Evolutionary conservation across 2,797 vertebrate genomes (phyloP), one percentile per base, ranked within the genome.

Genomic region (Champsocephalus gunnari): DNA sequence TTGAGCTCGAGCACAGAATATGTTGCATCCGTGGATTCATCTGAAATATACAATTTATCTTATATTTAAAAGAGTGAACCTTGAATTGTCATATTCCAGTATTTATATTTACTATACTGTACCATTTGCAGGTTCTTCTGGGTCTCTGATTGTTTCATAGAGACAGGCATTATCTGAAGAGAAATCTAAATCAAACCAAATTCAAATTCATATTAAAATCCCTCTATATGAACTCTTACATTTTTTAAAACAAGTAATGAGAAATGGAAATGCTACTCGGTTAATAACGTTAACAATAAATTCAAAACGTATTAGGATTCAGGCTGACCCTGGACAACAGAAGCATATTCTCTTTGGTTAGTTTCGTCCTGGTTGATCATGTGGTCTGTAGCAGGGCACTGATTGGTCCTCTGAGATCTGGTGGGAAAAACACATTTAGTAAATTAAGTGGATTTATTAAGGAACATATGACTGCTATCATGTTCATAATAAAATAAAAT

Each of bases 351-450:
- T 14, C 7, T 9, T 14, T 3, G 4, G 28, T 41, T 61, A 75
- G 9, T 1, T 41, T 55, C 53, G 32, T 12, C 57, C 53, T 53
- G 66, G 45, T 55, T 77, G 49, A 5, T 60, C 24, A 50, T 24
- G 50, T 65, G 4, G 11, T 77, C 53, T 53, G 38, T n/a, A 66
- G 45, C 51, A 16, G 51, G 61, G 12, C 17, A 3, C 28, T 65
- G 76, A 58, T 68, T 56, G 54, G 54, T 59, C 12, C 49, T 13
- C 24, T 67, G 19, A 43, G 54, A n/a, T 59, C 77, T 61, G 53
- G 13, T 60, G 21, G 32, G 12, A 2, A 43, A 12, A 28, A 32
- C 61, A 47, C 17, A 73, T 4, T 5, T 2, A 28, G 14, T 47
- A 3, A 53, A 53, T 47, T 24, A 13, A 53, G n/a, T 13, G 3